These are phyloP conservation scores for Chinchilla lanigera DNA, from an alignment of 2,113 vertebrate genomes.

Conservation along the genomic window DNA sequence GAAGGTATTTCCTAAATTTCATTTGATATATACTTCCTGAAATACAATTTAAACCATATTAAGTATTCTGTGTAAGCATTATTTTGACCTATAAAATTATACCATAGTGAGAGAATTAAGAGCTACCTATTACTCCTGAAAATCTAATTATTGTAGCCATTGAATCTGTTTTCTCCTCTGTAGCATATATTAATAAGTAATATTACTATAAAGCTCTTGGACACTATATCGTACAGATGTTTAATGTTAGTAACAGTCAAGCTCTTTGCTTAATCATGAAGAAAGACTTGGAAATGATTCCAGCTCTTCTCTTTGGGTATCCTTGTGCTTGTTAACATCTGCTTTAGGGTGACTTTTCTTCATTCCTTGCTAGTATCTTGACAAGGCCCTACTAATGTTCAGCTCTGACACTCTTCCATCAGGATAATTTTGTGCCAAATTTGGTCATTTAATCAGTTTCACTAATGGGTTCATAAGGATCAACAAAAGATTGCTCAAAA, in stretches of 20 bases:
- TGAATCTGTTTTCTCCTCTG: slow-evolving; percentile 3
- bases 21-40: not conserved
- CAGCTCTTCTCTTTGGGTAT: not conserved
- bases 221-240: not conserved
- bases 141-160: slow-evolving; percentile 10
- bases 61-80: not conserved
- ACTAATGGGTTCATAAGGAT: slow-evolving; percentile 52
- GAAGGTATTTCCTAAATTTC: not conserved
- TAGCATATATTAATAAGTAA: not conserved
- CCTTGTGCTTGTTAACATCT: slow-evolving; percentile 41
- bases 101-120: slow-evolving; percentile 32
- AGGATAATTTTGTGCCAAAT: not conserved
- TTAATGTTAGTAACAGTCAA: slow-evolving; percentile 5
- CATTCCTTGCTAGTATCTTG: slow-evolving; percentile 15
- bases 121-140: slow-evolving; percentile 15
- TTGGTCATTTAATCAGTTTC: not conserved
- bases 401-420: not conserved
- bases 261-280: not conserved
- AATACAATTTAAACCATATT: not conserved
- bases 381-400: not conserved
- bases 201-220: not conserved
- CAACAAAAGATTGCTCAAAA: slow-evolving; percentile 2
- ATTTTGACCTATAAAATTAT: slow-evolving; percentile 34
- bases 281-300: slow-evolving; percentile 32
- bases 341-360: not conserved